phyloP scores from a whole-genome alignment of 2,888 invertebrate genomes.

The Choreutis nemorana region DNA sequence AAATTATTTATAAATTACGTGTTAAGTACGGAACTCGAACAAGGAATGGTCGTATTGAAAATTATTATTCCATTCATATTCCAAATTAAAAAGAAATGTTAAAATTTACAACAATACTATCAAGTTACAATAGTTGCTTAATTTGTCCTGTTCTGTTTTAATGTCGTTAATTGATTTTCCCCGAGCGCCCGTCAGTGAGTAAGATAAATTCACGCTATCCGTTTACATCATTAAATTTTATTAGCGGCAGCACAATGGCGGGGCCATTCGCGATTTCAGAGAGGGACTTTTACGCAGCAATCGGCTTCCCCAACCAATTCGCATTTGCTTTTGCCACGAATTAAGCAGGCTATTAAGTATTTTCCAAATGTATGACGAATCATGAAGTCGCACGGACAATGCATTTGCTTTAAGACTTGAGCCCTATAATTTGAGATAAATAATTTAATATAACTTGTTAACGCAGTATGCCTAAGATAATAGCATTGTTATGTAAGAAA shows the following conservation, averaged over 20 bases:
- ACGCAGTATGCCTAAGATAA: no score
- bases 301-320: conserved; percentile 43
- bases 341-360: conserved; percentile 61
- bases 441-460: no score
- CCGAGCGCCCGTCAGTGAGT: conserved; percentile 38
- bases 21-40: no score
- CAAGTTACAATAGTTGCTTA: conserved; percentile 13
- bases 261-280: conserved; percentile 35
- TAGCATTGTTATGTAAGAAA: conserved; percentile 4
- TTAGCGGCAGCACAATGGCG: conserved; percentile 55
- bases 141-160: conserved; percentile 44
- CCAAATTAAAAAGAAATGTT: no score
- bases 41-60: no score
- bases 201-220: conserved; percentile 62
- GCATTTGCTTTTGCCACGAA: conserved; percentile 58
- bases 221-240: conserved; percentile 67
- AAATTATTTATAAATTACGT: no score
- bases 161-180: conserved; percentile 55
- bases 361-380: conserved; percentile 60
- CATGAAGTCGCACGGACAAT: conserved; percentile 43
- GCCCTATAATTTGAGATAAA: conserved; percentile 30
- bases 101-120: conserved; percentile 6
- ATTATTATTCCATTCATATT: no score
- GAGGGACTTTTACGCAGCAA: conserved; percentile 49
- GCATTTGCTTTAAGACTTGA: conserved; percentile 34